Evolutionary conservation across 2,113 vertebrate species (phyloP).

Genomic region (Cercocebus atys): DNA sequence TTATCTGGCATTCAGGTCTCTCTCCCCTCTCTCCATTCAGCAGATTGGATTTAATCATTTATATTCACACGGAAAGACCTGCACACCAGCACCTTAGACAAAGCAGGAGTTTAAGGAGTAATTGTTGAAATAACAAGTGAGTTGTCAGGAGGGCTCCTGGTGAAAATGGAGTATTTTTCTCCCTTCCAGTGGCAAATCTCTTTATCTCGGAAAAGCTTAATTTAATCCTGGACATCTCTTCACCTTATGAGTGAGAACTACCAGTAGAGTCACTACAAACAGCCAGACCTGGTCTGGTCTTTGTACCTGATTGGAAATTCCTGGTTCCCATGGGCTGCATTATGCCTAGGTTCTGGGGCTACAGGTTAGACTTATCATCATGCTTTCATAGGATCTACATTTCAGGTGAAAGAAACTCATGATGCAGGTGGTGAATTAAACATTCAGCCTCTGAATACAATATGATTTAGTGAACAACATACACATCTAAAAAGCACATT

Average conservation of each 20-base stretch:
- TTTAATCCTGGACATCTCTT: background rate
- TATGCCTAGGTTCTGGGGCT: background rate
- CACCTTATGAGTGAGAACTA: background rate
- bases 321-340: background rate
- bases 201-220: background rate
- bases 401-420: background rate
- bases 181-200: conserved; percentile 47
- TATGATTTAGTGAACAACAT: background rate
- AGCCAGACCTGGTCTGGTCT: background rate
- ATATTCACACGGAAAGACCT: background rate
- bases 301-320: background rate
- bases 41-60: background rate
- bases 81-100: background rate
- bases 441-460: background rate
- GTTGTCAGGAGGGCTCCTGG: background rate
- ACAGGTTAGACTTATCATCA: background rate
- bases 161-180: background rate
- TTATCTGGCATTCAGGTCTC: background rate
- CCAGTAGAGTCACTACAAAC: background rate
- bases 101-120: background rate
- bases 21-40: background rate
- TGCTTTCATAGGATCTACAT: background rate
- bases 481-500: background rate
- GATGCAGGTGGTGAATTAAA: background rate
- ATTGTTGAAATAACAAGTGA: background rate